Evolutionary conservation across 2,797 vertebrate species (phyloP).

Genomic region (Numenius phaeopus): DNA sequence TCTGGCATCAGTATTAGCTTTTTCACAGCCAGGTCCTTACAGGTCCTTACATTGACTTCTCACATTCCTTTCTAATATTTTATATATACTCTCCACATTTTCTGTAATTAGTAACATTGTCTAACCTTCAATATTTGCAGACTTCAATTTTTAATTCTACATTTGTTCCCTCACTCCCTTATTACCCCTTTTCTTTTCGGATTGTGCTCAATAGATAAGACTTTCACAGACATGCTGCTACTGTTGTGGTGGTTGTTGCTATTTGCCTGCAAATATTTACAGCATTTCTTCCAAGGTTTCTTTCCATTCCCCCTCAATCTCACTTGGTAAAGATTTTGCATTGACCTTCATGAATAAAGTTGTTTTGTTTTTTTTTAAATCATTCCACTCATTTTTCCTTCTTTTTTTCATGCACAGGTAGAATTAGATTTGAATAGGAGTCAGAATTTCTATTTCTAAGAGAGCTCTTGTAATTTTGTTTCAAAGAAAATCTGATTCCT

Average conservation of each 20-base stretch:
- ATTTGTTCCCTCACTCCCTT: neutral
- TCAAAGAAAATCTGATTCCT: neutral
- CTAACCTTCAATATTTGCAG: neutral
- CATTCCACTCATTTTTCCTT: neutral
- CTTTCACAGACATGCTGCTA: neutral
- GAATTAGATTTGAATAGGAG: neutral
- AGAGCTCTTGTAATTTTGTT: neutral
- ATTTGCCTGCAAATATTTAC: constrained; percentile 11
- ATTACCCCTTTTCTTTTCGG: neutral
- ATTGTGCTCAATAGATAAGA: neutral
- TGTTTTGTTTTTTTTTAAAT: neutral
- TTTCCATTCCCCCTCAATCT: neutral
- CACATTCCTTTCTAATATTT: neutral
- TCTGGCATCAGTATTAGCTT: neutral
- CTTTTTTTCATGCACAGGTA: neutral
- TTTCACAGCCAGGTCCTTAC: neutral
- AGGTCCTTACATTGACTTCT: neutral
- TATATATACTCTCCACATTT: neutral
- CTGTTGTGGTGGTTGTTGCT: neutral
- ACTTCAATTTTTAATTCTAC: neutral
- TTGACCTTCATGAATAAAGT: neutral
- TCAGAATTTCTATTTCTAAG: neutral
- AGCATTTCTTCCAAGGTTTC: neutral
- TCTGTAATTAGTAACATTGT: neutral
- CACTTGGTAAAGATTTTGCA: neutral